Evolutionary conservation across 2,113 vertebrate species (phyloP), one percentile per base, ranked within the genome.

Genomic region (Laticauda colubrina): DNA sequence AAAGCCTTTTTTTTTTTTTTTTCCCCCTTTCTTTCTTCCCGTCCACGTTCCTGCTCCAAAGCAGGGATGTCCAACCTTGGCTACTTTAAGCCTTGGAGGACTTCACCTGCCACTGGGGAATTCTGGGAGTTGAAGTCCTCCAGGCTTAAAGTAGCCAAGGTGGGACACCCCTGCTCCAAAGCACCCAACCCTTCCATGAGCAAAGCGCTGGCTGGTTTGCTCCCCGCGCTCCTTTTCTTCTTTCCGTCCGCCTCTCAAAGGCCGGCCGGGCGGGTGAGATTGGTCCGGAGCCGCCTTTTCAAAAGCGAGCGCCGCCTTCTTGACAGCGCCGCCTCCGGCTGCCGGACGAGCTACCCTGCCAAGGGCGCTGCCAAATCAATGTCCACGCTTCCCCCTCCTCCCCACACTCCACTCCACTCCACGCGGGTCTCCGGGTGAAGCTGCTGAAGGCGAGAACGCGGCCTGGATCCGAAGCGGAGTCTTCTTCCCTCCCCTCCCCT

Each of bases 371-470:
- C 57, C 69, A 75, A 53, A 45, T n/a, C 56, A 53, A 45, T n/a
- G 45, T 18, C 24, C 15, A 3, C 21, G 0, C 5, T 39, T 11
- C 4, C 34, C 0, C 7, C 0, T 2, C 55, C 10, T 12, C 21
- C 2, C 9, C 0, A 1, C 23, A 2, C 26, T 7, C 29, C 45
- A 51, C 48, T 48, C 3, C 59, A 8, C 9, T 26, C 24, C 59
- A 9, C 8, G 24, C 10, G 9, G 59, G 9, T 10, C 24, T 26
- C 9, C 10, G 59, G 59, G 26, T 29, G 59, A 11, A 10, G 59
- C 48, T 29, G 9, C 48, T 8, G 59, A 24, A 64, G 24, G 26
- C 14, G 14, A 57, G 56, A 14, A 48, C 14, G 69, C 69, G 15
- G 69, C n/a, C 2, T 7, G 15, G 34, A 20, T 81, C 69, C 15